Conservation (phyloP, 2,797 vertebrate species). For the Chelidonichthys spinosus region DNA sequence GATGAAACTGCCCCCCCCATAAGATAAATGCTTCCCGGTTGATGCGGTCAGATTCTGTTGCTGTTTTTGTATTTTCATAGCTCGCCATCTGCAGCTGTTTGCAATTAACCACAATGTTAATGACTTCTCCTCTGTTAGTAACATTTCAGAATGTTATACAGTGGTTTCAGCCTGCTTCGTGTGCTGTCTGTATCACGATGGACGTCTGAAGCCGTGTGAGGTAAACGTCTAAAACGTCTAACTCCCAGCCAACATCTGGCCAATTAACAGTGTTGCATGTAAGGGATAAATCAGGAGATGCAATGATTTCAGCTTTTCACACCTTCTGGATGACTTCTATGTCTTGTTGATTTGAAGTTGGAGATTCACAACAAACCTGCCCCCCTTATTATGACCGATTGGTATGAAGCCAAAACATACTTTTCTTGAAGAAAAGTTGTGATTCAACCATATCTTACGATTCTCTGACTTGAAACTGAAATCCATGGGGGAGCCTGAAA, state of each 20-base stretch:
- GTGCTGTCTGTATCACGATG: constrained; percentile 20
- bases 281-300: constrained; percentile 14
- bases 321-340: constrained; percentile 14
- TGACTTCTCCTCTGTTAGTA: constrained; percentile 44
- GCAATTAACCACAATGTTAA: constrained; percentile 56
- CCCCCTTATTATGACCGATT: constrained; percentile 11
- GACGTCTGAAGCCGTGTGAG: constrained; percentile 21
- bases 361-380: neutral
- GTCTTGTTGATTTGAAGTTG: constrained; percentile 17
- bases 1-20: constrained; percentile 52
- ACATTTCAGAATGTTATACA: constrained; percentile 20
- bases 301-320: constrained; percentile 27
- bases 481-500: neutral
- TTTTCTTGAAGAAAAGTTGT: neutral
- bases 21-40: constrained; percentile 49
- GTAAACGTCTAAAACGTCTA: constrained; percentile 44
- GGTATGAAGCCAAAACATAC: neutral
- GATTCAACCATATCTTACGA: neutral
- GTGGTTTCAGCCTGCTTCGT: constrained; percentile 37
- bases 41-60: constrained; percentile 41
- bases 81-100: constrained; percentile 50
- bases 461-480: neutral
- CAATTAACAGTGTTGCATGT: constrained; percentile 43
- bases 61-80: constrained; percentile 38
- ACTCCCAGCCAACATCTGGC: constrained; percentile 50